Percentiles rank a stretch among this genome's conserved stretches.
These are phyloP conservation scores for Dicyrtomina minuta DNA, from an alignment of 2,888 invertebrate species.

Conservation along the genomic window DNA sequence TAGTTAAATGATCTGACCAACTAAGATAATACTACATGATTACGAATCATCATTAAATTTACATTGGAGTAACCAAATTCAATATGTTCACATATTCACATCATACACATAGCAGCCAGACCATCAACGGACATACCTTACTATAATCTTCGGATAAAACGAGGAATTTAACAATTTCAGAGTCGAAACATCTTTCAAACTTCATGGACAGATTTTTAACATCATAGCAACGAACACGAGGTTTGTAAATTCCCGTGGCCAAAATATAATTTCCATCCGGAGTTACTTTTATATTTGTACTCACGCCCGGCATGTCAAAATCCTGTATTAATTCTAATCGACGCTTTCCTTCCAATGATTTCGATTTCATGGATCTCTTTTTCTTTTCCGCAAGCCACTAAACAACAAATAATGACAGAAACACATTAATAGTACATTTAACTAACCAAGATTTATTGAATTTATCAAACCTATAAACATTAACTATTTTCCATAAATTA, in stretches of 20 bases:
- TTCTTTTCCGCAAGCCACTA: conserved; percentile 87
- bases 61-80: too few species aligned
- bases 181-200: conserved; percentile 96
- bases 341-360: conserved; percentile 84
- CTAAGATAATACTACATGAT: too few species aligned
- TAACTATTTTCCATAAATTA: too few species aligned
- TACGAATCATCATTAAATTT: too few species aligned
- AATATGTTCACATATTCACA: too few species aligned
- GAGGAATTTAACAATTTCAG: conserved; percentile 92
- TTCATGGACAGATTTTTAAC: conserved; percentile 93
- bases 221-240: conserved; percentile 93
- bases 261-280: conserved; percentile 89
- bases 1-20: too few species aligned
- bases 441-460: too few species aligned
- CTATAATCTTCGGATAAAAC: conserved; percentile 68
- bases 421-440: background rate
- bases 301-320: conserved; percentile 97
- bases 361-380: conserved; percentile 76
- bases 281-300: conserved; percentile 78
- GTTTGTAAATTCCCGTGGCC: conserved; percentile 94
- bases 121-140: too few species aligned
- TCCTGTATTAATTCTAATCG: conserved; percentile 97
- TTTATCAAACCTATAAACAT: too few species aligned
- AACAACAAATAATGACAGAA: conserved; percentile 54
- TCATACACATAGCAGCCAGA: too few species aligned